Conservation (phyloP, 2,888 invertebrate genomes). For the Rhodophaea formosa region DNA sequence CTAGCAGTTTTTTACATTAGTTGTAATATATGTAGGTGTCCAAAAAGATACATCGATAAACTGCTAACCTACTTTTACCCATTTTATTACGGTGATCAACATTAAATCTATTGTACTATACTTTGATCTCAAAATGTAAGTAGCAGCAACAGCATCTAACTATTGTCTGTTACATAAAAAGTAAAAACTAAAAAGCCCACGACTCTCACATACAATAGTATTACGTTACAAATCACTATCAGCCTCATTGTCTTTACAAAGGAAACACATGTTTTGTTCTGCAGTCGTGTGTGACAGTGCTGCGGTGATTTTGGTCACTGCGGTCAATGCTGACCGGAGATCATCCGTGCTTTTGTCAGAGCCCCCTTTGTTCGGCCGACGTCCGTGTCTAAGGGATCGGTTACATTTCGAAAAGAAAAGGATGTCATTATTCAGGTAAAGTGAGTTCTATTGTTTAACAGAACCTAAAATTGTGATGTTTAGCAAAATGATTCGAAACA, state of each 20-base stretch:
- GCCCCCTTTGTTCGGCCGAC: background rate
- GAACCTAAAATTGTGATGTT: background rate
- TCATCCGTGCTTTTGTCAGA: constrained; percentile 6
- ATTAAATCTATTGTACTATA: too few relatives aligned
- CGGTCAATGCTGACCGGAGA: constrained; percentile 1
- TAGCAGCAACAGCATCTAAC: too few relatives aligned
- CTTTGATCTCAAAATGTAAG: too few relatives aligned
- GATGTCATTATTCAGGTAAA: background rate
- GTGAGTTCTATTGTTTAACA: background rate
- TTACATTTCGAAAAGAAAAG: constrained; percentile 2
- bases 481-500: background rate
- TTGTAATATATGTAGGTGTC: too few relatives aligned
- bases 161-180: background rate
- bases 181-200: background rate
- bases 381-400: constrained; percentile 1
- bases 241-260: background rate
- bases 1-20: too few relatives aligned
- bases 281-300: constrained; percentile 10
- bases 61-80: too few relatives aligned
- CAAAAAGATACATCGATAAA: too few relatives aligned
- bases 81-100: too few relatives aligned
- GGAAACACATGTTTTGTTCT: background rate
- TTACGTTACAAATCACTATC: constrained; percentile 1
- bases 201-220: background rate
- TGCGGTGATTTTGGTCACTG: constrained; percentile 7